Conservation (phyloP, 2,888 invertebrate genomes). For the Tetheella fluctuosa region DNA sequence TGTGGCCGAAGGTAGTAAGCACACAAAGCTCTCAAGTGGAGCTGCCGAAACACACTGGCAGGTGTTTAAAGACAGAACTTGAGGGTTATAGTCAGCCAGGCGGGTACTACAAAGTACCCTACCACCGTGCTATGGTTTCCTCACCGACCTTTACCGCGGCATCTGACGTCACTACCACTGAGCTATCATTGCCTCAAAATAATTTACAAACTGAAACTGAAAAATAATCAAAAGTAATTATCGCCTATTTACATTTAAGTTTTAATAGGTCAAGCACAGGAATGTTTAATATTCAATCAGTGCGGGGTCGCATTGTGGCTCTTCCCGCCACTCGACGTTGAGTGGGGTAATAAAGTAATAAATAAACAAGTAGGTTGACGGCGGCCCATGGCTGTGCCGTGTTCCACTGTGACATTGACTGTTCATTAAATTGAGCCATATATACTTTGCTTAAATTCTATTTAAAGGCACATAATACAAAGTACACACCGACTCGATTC, state of each 20-base stretch:
- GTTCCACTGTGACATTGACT: conserved; percentile 40
- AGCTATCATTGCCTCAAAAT: not conserved
- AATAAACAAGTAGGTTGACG: conserved; percentile 70
- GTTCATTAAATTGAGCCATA: conserved; percentile 36
- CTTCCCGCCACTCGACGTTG: conserved; percentile 68
- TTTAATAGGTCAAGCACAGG: conserved; percentile 35
- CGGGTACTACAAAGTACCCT: too few species aligned
- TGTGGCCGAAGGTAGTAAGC: too few species aligned
- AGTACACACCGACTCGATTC: conserved; percentile 10
- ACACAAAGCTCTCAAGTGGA: too few species aligned
- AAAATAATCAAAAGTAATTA: conserved; percentile 30
- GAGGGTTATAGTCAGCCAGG: too few species aligned
- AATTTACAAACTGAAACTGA: conserved; percentile 5
- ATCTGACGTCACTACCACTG: too few species aligned
- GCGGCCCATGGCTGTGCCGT: conserved; percentile 34
- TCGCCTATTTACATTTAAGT: conserved; percentile 29
- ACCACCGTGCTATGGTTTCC: too few species aligned
- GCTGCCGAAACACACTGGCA: too few species aligned
- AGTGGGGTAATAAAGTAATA: conserved; percentile 77
- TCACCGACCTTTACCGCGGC: too few species aligned
- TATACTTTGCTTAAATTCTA: conserved; percentile 16
- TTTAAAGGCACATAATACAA: conserved; percentile 3
- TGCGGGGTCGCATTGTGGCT: conserved; percentile 67
- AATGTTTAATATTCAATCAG: conserved; percentile 75
- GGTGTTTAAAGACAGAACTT: too few species aligned